Evolutionary conservation across 2,797 vertebrate genomes (phyloP).

Genomic region (Macropodus opercularis): DNA sequence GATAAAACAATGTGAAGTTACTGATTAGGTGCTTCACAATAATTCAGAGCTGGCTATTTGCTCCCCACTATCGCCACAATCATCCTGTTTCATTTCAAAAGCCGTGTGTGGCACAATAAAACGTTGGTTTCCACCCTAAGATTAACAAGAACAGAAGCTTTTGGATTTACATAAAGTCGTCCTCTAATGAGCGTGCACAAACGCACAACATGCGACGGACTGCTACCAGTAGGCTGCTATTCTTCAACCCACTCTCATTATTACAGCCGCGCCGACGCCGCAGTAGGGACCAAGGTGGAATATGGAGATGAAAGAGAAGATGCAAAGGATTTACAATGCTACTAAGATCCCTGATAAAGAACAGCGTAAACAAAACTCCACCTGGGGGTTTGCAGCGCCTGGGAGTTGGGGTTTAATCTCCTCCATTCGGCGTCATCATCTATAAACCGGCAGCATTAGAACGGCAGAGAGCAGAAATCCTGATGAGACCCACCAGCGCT

Average conservation of each 20-base stretch:
- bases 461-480: slow-evolving; percentile 46
- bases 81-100: slow-evolving; percentile 64
- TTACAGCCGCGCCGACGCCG: slow-evolving; percentile 64
- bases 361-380: slow-evolving; percentile 70
- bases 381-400: slow-evolving; percentile 55
- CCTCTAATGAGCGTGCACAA: slow-evolving; percentile 53
- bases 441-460: slow-evolving; percentile 52
- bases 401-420: slow-evolving; percentile 68
- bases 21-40: slow-evolving; percentile 56
- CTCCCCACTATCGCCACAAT: slow-evolving; percentile 42
- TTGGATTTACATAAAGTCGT: slow-evolving; percentile 66
- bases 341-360: slow-evolving; percentile 75
- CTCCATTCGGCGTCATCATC: slow-evolving; percentile 59
- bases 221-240: slow-evolving; percentile 54
- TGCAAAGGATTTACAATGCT: slow-evolving; percentile 75
- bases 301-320: slow-evolving; percentile 77
- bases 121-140: slow-evolving; percentile 44
- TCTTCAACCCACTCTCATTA: slow-evolving; percentile 64
- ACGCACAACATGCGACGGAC: slow-evolving; percentile 13
- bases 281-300: slow-evolving; percentile 69
- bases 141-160: slow-evolving; percentile 65
- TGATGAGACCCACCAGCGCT: slow-evolving; percentile 49
- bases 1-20: slow-evolving; percentile 53
- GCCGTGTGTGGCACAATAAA: slow-evolving; percentile 50
- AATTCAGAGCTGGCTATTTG: slow-evolving; percentile 53